Percentiles rank a stretch among this genome's conserved stretches.
These are phyloP conservation scores for Macrobrachium rosenbergii DNA, from an alignment of 1,140 invertebrate species.

Conservation along the genomic window DNA sequence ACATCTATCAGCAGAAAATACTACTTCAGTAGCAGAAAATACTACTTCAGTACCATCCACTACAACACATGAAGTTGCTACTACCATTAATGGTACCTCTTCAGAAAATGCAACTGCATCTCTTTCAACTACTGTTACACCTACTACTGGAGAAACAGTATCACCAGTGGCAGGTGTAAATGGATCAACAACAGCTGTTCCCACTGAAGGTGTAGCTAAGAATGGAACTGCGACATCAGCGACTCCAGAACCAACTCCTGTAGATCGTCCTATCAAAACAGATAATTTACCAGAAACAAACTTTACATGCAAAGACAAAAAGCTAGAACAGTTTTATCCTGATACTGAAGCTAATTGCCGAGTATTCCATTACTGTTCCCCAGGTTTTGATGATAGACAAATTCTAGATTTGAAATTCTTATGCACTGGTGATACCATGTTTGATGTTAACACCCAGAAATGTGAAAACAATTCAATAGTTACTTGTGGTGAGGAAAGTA, in stretches of 20 bases:
- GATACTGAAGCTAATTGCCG: conserved; percentile 74
- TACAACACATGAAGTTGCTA: not conserved
- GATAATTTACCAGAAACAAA: conserved; percentile 61
- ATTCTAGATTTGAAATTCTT: conserved; percentile 76
- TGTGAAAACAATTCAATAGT: conserved; percentile 69
- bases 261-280: conserved; percentile 34
- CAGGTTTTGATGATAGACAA: conserved; percentile 74
- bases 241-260: not conserved
- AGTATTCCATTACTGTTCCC: conserved; percentile 76
- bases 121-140: not conserved
- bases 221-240: not conserved
- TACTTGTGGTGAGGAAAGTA: conserved; percentile 36
- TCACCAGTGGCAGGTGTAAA: conserved; percentile 22
- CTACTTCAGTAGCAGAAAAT: not conserved
- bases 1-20: not conserved
- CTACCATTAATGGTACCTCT: not conserved
- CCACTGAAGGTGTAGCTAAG: not conserved
- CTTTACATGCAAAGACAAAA: conserved; percentile 75
- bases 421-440: conserved; percentile 75
- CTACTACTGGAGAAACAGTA: not conserved
- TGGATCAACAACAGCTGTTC: conserved; percentile 33
- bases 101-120: conserved; percentile 3
- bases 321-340: conserved; percentile 75
- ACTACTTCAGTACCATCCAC: not conserved
- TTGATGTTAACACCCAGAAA: conserved; percentile 74